Base-by-base conservation (phyloP, 2,888 invertebrate species). In the Clitarchus hookeri region DNA sequence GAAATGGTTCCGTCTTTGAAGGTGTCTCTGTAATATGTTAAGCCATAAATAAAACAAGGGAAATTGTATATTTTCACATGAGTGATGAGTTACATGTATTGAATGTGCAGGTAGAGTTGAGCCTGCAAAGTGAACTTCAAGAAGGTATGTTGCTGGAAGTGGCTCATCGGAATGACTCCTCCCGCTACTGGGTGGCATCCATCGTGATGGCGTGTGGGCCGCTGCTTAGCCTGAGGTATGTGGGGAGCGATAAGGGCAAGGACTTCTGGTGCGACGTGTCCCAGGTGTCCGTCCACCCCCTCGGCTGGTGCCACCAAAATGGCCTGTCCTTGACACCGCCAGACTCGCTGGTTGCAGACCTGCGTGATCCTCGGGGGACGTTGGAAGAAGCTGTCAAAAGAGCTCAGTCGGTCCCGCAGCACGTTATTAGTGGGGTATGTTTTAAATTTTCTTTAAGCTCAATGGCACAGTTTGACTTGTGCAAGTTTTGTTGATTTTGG, bases 161-260 rank as follows among this genome's bases (percentile, higher is more conserved):
- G 9, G 94, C 94, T 87, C 93, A 94, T 89, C 93, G 93, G 87
- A 91, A 90, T 88, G 92, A 93, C 87, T 92, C 93, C 0, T 91
- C 93, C n/a, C 87, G 89, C n/a, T 95, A 94, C 90, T 96, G 96
- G 96, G 93, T 95, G 83, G 95, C 95, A 0, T 93, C 94, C 86
- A 94, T 96, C 88, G 93, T 94, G 4, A 94, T 95, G 94, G 94
- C 94, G 13, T 95, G 95, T 90, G 95, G 95, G 0, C 95, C 95
- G 85, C 91, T 96, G 2, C 91, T 96, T 3, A 86, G 94, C 86
- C 91, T 94, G 88, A 93, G 94, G 88, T 95, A 94, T 89, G 93
- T 93, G 88, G 95, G 95, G 2, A 92, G 93, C 54, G 92, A 93
- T 78, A 91, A 92, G 79, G 91, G 92, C 0, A 90, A 92, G 25